phyloP scores from a whole-genome alignment of 2,888 invertebrate genomes.

The Mesochorus sp. region DNA sequence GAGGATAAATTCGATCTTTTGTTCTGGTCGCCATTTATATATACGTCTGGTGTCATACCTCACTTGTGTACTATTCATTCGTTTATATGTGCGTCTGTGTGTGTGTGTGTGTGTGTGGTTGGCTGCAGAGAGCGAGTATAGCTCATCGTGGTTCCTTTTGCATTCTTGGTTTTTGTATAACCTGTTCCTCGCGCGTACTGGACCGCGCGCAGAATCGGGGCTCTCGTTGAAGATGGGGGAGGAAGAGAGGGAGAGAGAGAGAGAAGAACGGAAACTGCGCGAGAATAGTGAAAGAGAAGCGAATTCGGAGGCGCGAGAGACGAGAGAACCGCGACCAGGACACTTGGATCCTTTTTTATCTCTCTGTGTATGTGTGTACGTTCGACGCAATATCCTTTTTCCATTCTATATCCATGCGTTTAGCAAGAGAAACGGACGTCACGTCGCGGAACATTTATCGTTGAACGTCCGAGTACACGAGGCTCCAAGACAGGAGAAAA shows the following conservation, averaged over 20 bases:
- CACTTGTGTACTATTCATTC: not conserved
- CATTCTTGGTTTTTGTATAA: conserved; percentile 64
- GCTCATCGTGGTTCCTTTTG: conserved; percentile 63
- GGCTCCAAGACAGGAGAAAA: conserved; percentile 28
- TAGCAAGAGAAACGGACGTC: not conserved
- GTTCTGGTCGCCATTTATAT: conserved; percentile 26
- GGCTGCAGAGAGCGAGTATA: conserved; percentile 47
- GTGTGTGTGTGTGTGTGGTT: conserved; percentile 16
- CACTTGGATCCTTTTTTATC: conserved; percentile 19
- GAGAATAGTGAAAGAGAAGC: conserved; percentile 35
- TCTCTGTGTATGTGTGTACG: too few species aligned
- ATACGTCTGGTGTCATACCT: not conserved
- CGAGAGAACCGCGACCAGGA: conserved; percentile 8
- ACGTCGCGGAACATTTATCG: conserved; percentile 49
- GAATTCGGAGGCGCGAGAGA: conserved; percentile 18
- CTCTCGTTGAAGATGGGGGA: conserved; percentile 49
- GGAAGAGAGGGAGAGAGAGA: conserved; percentile 48
- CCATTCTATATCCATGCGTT: not conserved
- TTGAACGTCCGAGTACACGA: conserved; percentile 38
- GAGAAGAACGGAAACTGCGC: conserved; percentile 53
- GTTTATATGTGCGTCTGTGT: not conserved
- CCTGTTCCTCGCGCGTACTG: conserved; percentile 58
- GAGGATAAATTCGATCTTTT: conserved; percentile 55
- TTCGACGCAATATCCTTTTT: not conserved
- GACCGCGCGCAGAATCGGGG: conserved; percentile 61